A percentile compares a stretch with the other conserved stretches of the same genome.
Conservation (phyloP, 2,113 vertebrate species). For the Poicephalus gulielmi region DNA sequence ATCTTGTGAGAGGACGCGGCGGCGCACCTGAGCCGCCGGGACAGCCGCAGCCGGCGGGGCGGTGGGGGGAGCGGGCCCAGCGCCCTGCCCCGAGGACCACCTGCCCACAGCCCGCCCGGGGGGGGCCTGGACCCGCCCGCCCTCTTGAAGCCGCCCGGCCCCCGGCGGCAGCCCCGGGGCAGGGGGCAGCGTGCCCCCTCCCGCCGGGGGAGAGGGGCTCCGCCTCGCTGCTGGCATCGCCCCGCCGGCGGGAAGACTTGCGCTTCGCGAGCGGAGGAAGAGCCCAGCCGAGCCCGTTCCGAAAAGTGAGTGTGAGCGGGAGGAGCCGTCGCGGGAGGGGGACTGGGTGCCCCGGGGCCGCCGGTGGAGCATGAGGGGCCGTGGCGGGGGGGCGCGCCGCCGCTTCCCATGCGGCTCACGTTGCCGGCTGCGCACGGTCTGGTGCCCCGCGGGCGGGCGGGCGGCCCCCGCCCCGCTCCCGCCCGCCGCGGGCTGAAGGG, state of each 20-base stretch:
- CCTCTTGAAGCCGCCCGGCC: background rate
- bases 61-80: background rate
- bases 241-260: background rate
- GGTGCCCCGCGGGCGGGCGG: background rate
- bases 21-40: conserved; percentile 24
- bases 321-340: background rate
- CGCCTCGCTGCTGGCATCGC: background rate
- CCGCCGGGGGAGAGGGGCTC: background rate
- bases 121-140: background rate
- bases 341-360: background rate
- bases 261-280: background rate
- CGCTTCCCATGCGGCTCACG: conserved; percentile 34
- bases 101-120: background rate
- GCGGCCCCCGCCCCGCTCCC: background rate
- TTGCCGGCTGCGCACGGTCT: conserved; percentile 1
- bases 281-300: background rate
- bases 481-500: background rate
- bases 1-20: conserved; percentile 2
- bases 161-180: background rate
- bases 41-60: background rate
- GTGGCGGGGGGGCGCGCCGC: background rate
- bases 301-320: background rate
- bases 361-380: background rate
- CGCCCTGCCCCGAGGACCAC: background rate
- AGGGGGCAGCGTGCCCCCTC: background rate